Conservation (phyloP, 2,888 invertebrate genomes). For the Chironomus riparius region DNA sequence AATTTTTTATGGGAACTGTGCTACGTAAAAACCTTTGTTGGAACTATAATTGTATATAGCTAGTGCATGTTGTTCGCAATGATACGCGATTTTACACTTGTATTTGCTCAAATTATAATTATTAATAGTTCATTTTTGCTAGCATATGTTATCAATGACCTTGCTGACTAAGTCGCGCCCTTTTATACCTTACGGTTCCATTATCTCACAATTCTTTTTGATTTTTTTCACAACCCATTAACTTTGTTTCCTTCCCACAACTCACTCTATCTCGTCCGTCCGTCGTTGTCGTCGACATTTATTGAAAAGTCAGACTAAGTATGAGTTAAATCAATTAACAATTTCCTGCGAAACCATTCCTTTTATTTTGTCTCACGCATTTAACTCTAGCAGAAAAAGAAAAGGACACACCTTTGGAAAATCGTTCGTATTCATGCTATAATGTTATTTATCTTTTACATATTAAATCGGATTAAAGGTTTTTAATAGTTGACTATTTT, state of each 20-base stretch:
- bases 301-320: neutral
- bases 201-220: neutral
- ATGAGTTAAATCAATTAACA: neutral
- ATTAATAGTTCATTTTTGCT: too few species aligned
- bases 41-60: too few species aligned
- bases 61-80: too few species aligned
- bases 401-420: neutral
- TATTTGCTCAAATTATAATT: too few species aligned
- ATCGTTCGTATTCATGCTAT: neutral
- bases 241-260: neutral
- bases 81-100: too few species aligned
- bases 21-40: too few species aligned
- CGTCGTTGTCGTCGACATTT: neutral
- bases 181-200: neutral
- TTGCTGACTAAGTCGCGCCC: slow-evolving; percentile 9
- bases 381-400: neutral
- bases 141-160: slow-evolving; percentile 5
- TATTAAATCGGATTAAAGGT: neutral
- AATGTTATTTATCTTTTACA: neutral
- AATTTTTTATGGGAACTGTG: neutral
- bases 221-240: neutral
- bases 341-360: neutral
- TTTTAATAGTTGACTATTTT: neutral
- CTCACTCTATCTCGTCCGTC: neutral
- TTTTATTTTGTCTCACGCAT: neutral